Evolutionary conservation across 2,797 vertebrate species (phyloP).

Genomic region (Potorous gilbertii): DNA sequence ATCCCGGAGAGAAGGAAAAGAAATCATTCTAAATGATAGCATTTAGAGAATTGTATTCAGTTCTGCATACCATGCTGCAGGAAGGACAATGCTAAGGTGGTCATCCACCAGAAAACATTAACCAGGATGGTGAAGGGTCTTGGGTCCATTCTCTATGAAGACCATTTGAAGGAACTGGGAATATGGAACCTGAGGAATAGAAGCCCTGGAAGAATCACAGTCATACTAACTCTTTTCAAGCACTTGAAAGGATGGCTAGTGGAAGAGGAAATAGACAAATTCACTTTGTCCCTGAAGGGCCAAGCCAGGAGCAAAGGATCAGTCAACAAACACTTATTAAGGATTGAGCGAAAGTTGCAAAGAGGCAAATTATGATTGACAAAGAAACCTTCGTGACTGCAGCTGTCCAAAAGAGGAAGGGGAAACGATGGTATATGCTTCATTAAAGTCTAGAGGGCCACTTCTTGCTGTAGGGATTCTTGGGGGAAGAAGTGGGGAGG

Average conservation of each 20-base stretch:
- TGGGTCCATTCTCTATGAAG: background rate
- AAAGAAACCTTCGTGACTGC: background rate
- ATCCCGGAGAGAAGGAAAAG: background rate
- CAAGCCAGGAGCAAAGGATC: background rate
- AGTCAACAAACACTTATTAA: background rate
- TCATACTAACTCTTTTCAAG: background rate
- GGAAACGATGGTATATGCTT: background rate
- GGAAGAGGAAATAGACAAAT: background rate
- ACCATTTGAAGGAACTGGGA: background rate
- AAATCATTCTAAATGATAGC: background rate
- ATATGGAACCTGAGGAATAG: background rate
- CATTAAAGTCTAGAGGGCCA: background rate
- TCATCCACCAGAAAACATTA: background rate
- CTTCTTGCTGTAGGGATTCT: background rate
- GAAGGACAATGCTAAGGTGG: background rate
- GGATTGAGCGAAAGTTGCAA: background rate
- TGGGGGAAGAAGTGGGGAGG: background rate
- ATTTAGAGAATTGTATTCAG: background rate
- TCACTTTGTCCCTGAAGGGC: background rate
- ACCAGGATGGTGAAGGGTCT: background rate
- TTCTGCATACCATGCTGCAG: background rate
- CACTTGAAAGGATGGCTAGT: background rate
- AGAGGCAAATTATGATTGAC: background rate
- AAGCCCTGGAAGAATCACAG: background rate
- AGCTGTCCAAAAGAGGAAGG: background rate